Percentiles rank a stretch among this genome's conserved stretches.
Conservation (phyloP, 2,888 invertebrate genomes). For the Scelioninae gen. 2 region DNA sequence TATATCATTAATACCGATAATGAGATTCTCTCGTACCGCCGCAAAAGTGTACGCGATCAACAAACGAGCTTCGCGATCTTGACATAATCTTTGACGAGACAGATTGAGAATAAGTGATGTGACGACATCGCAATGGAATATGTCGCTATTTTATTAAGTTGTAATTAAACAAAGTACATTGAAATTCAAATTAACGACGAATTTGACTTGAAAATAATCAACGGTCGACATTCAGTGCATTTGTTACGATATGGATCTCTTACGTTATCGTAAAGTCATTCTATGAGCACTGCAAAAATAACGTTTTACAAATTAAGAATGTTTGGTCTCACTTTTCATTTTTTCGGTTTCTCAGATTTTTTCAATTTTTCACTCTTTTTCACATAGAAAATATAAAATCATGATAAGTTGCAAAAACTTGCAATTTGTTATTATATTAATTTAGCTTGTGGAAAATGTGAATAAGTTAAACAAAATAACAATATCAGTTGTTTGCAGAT, state of each 20-base stretch:
- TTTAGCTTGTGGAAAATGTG: too few relatives aligned
- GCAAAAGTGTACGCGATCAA: slow-evolving; percentile 23
- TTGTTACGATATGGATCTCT: slow-evolving; percentile 31
- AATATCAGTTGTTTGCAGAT: too few relatives aligned
- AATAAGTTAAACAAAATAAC: too few relatives aligned
- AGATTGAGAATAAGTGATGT: slow-evolving; percentile 23
- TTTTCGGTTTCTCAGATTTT: too few relatives aligned
- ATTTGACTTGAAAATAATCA: slow-evolving; percentile 45
- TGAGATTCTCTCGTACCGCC: slow-evolving; percentile 33
- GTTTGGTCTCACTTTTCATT: too few relatives aligned
- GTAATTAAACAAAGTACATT: slow-evolving; percentile 46
- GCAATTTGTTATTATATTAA: too few relatives aligned
- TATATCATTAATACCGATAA: slow-evolving; percentile 42
- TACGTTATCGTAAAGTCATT: slow-evolving; percentile 12
- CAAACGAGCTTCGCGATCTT: slow-evolving; percentile 39
- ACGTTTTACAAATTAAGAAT: slow-evolving; percentile 23
- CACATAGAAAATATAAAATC: too few relatives aligned
- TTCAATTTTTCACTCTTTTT: slow-evolving; percentile 4
- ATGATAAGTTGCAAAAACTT: too few relatives aligned
- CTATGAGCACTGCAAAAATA: too few relatives aligned
- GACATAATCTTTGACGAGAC: slow-evolving; percentile 50
- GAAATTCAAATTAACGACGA: slow-evolving; percentile 37
- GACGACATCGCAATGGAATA: slow-evolving; percentile 25
- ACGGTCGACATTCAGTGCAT: slow-evolving; percentile 37
- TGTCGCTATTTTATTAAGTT: slow-evolving; percentile 43